phyloP scores from a whole-genome alignment of 2,888 invertebrate genomes.

The Drosophila seclusa region DNA sequence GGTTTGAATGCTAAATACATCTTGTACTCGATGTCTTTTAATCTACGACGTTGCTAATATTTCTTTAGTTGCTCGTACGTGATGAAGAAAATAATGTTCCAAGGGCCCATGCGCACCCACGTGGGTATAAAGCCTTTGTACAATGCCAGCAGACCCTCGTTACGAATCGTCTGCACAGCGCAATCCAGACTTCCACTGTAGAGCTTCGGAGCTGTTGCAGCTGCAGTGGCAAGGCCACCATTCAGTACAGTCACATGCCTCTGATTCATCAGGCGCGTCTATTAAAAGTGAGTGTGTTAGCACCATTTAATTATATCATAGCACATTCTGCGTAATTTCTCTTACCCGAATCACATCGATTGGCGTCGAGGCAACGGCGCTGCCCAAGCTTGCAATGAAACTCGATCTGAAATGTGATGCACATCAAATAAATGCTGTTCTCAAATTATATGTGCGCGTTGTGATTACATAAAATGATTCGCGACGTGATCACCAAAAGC shows the following conservation, averaged over 20 bases:
- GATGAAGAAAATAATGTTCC: slow-evolving; percentile 98
- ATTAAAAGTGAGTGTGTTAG: slow-evolving; percentile 40
- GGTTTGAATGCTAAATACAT: slow-evolving; percentile 70
- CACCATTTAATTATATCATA: not conserved
- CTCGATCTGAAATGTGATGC: slow-evolving; percentile 89
- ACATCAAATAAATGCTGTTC: not conserved
- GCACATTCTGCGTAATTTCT: not conserved
- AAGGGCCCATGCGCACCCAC: slow-evolving; percentile 97
- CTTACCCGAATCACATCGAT: slow-evolving; percentile 96
- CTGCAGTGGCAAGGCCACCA: slow-evolving; percentile 79
- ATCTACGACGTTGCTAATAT: slow-evolving; percentile 84
- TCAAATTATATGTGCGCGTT: not conserved
- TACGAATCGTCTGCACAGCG: slow-evolving; percentile 92
- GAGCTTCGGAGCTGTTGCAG: slow-evolving; percentile 85
- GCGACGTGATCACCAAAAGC: slow-evolving; percentile 91
- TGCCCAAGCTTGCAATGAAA: slow-evolving; percentile 95
- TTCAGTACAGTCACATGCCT: slow-evolving; percentile 86
- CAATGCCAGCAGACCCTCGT: slow-evolving; percentile 93
- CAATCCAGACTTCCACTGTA: slow-evolving; percentile 95
- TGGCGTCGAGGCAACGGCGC: slow-evolving; percentile 96
- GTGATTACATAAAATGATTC: slow-evolving; percentile 93
- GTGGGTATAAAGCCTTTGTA: slow-evolving; percentile 99
- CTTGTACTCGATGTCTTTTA: slow-evolving; percentile 59
- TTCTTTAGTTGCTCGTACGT: slow-evolving; percentile 96
- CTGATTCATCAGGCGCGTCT: slow-evolving; percentile 98